Conservation (phyloP, 2,888 invertebrate species). For the Hypena proboscidalis region DNA sequence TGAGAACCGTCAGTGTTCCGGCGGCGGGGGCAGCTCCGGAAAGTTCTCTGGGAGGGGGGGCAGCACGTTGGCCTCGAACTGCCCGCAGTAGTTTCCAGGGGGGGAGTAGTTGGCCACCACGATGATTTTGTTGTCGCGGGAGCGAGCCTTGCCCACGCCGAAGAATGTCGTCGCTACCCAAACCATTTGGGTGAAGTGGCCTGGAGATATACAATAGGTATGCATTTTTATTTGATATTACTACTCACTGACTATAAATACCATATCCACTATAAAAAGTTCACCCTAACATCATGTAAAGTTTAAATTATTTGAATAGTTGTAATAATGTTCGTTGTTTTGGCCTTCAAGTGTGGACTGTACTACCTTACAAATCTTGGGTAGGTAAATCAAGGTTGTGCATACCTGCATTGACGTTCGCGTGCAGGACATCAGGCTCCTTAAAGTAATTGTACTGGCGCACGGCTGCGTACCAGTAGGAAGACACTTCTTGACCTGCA, state of each 20-base stretch:
- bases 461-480: conserved; percentile 93
- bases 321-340: no score
- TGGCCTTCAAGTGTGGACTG: no score
- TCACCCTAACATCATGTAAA: no score
- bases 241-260: no score
- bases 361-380: not conserved
- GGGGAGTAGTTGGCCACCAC: conserved; percentile 95
- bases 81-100: conserved; percentile 91
- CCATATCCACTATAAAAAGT: no score
- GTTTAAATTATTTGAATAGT: no score
- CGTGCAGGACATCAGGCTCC: conserved; percentile 89
- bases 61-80: conserved; percentile 91
- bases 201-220: conserved; percentile 64
- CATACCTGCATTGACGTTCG: conserved; percentile 91
- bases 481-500: conserved; percentile 91
- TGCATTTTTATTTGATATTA: no score
- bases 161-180: conserved; percentile 91
- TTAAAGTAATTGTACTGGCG: conserved; percentile 91
- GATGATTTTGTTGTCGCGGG: conserved; percentile 91
- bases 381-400: not conserved
- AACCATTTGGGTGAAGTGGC: conserved; percentile 95
- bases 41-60: conserved; percentile 88
- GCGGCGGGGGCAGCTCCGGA: conserved; percentile 69
- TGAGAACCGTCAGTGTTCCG: conserved; percentile 74
- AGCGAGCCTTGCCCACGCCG: conserved; percentile 93